Evolutionary conservation across 2,888 invertebrate species (phyloP).

Genomic region (Acanthacorydalis orientalis): DNA sequence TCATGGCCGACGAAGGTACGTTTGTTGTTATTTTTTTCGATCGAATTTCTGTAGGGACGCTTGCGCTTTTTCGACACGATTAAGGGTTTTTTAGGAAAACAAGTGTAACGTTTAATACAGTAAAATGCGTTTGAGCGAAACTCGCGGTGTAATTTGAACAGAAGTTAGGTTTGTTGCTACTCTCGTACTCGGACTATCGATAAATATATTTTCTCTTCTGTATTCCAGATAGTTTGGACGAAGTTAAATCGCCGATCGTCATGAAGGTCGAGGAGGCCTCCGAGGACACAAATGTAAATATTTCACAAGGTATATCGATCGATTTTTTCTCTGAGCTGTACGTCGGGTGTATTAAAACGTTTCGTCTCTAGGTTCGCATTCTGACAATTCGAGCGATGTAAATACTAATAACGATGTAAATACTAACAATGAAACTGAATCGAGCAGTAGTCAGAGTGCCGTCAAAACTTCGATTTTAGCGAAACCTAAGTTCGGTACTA

Average conservation of each 20-base stretch:
- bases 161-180: too few species aligned
- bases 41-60: too few species aligned
- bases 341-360: too few species aligned
- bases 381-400: not conserved
- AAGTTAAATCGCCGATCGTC: constrained; percentile 18
- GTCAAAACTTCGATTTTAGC: constrained; percentile 8
- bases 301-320: too few species aligned
- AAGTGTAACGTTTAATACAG: too few species aligned
- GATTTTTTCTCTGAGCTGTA: too few species aligned
- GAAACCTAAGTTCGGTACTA: constrained; percentile 8
- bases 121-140: too few species aligned
- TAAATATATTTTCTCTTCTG: not conserved
- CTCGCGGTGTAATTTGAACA: too few species aligned
- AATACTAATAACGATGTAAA: not conserved
- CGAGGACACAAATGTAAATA: constrained; percentile 13
- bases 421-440: constrained; percentile 3
- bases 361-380: not conserved
- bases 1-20: too few species aligned
- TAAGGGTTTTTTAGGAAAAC: too few species aligned
- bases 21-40: too few species aligned
- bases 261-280: constrained; percentile 22
- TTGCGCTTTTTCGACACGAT: too few species aligned
- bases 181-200: not conserved
- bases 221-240: constrained; percentile 10
- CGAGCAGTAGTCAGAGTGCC: constrained; percentile 2